These are phyloP conservation scores for Pandemis corylana DNA, from an alignment of 2,888 invertebrate genomes.

Conservation along the genomic window DNA sequence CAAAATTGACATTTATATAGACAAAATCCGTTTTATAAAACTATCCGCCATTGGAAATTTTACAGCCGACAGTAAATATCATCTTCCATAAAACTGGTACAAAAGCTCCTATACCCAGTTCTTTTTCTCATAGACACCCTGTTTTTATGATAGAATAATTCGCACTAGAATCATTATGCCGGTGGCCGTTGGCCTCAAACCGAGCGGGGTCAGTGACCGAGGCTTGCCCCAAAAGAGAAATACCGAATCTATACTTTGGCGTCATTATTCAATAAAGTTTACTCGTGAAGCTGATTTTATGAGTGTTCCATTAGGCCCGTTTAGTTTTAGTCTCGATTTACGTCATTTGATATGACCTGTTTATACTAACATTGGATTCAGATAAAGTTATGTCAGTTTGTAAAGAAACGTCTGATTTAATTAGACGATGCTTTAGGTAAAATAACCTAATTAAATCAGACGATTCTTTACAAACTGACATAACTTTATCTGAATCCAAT, in stretches of 20 bases:
- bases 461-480: too few relatives aligned
- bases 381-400: not conserved
- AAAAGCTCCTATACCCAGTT: conserved; percentile 9
- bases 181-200: conserved; percentile 50
- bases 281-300: conserved; percentile 31
- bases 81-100: not conserved
- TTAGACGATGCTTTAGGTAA: too few relatives aligned
- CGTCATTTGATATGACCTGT: not conserved
- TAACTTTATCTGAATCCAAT: too few relatives aligned
- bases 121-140: conserved; percentile 30
- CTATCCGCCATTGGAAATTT: not conserved
- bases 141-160: conserved; percentile 51
- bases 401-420: too few relatives aligned
- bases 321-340: conserved; percentile 16
- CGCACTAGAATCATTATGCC: conserved; percentile 58
- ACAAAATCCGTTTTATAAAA: not conserved
- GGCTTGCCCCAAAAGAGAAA: conserved; percentile 55
- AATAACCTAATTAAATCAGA: too few relatives aligned
- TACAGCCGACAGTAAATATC: conserved; percentile 2
- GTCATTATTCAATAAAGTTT: conserved; percentile 37
- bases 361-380: not conserved
- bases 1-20: not conserved
- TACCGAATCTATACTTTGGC: conserved; percentile 39
- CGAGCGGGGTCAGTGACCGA: conserved; percentile 59
- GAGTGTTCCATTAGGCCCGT: conserved; percentile 23